Base-by-base conservation (phyloP, 2,888 invertebrate species). In the Callinectes sapidus region DNA sequence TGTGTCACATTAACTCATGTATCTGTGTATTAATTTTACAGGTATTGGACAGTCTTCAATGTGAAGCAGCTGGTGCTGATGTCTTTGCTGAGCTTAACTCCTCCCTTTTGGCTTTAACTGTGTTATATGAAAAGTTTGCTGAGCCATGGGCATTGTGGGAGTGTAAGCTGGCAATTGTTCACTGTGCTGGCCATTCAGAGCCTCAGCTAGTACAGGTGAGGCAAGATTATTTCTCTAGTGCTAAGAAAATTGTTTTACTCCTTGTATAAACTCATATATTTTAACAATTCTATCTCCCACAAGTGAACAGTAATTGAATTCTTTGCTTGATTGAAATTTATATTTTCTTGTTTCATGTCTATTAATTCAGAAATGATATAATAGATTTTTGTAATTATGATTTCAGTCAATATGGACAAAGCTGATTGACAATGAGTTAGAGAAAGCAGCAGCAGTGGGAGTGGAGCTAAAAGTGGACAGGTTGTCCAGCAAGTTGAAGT, bases 111-210 rank as follows among this genome's bases (percentile, higher is more conserved):
- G 98, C 98, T 95, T 97, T 99, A 95, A 98, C 98, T 16, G 97
- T 98, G 96, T 97, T 97, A 95, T 95, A 95, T 95, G 90, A 94
- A 85, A 98, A 98, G 95, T 99, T 98, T 96, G 99, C 99, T 0
- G 98, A 98, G 95, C 97, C 97, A 3, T 98, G 98, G 95, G 97
- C 98, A 95, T 96, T 99, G 85, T 98, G 98, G 97, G 99, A 99
- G 96, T 98, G 98, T 95, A 98, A 99, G 96, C 96, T 99, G 92
- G 98, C 98, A 10, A 99, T 99, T 94, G 97, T 99, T 88, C 98
- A 99, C 95, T 99, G 98, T 95, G 98, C 99, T 10, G 98, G 98
- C 23, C 98, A 99, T 96, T 97, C 98, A 95, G 99, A 99, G 95
- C 97, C 97, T 0, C 96, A 97, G 93, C 96, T 99, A 16, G 97